These are phyloP conservation scores for Onychorhynchus coronatus DNA, from an alignment of 2,113 vertebrate species.

Conservation along the genomic window DNA sequence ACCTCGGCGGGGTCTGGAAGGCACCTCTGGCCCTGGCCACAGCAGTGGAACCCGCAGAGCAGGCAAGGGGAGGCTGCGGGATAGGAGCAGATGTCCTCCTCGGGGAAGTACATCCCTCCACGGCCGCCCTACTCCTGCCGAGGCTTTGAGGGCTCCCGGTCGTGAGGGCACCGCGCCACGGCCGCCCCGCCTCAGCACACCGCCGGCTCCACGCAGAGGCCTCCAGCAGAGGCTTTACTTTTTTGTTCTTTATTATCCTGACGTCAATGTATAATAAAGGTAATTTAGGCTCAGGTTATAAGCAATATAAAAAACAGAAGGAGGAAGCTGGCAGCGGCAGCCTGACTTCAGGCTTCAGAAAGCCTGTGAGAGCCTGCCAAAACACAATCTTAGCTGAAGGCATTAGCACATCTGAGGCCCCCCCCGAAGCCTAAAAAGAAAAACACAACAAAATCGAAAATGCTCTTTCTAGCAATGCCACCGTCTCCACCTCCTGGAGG, in stretches of 20 bases:
- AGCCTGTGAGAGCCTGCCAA: background rate
- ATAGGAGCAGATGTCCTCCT: background rate
- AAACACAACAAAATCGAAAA: background rate
- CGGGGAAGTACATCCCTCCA: background rate
- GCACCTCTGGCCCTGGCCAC: background rate
- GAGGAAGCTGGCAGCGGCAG: background rate
- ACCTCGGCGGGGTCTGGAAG: background rate
- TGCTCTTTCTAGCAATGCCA: background rate
- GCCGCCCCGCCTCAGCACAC: background rate
- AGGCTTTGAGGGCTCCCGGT: background rate
- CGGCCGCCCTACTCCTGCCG: accelerated
- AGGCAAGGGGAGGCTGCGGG: background rate
- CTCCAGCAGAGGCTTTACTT: background rate
- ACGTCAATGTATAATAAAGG: background rate
- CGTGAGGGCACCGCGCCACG: accelerated
- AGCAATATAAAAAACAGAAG: background rate
- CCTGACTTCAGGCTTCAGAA: background rate
- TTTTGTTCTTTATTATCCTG: background rate
- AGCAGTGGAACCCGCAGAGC: background rate
- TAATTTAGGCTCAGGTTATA: background rate
- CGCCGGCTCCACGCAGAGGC: background rate
- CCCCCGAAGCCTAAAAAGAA: background rate
- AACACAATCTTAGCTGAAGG: background rate
- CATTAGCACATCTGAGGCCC: background rate
- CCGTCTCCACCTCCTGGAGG: background rate